These are phyloP conservation scores for Apostichopus californicus DNA, from an alignment of 35 echinoderm and acorn worm species.

Conservation along the genomic window DNA sequence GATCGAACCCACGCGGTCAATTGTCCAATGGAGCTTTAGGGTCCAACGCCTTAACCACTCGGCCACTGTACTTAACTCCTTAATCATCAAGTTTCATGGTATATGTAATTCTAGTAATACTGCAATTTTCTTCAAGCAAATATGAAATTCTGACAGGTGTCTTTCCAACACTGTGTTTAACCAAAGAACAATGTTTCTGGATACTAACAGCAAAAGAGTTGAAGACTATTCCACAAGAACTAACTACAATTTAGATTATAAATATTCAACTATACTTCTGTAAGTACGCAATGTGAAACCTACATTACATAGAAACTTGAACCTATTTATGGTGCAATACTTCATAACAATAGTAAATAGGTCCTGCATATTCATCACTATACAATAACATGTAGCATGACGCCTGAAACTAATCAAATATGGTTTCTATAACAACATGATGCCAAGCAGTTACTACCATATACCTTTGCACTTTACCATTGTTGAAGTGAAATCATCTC, in stretches of 20 bases:
- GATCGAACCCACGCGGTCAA: slow-evolving; percentile 62
- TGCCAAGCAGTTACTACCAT: too few species aligned
- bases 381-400: too few species aligned
- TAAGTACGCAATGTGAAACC: neutral
- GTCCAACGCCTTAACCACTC: slow-evolving; percentile 73
- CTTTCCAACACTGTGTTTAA: neutral
- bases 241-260: neutral
- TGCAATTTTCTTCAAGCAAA: neutral
- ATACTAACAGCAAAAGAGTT: too few species aligned
- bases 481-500: too few species aligned
- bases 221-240: neutral
- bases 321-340: slow-evolving; percentile 3
- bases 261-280: neutral
- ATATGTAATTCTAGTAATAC: neutral
- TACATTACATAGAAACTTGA: neutral
- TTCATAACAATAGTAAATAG: neutral
- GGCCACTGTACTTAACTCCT: slow-evolving; percentile 46
- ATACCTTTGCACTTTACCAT: too few species aligned
- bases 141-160: neutral
- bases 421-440: too few species aligned
- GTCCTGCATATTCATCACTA: neutral
- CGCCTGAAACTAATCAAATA: too few species aligned
- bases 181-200: neutral
- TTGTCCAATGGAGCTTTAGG: slow-evolving; percentile 67
- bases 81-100: neutral